Conservation (phyloP, 2,113 vertebrate species). For the Plotosus lineatus region DNA sequence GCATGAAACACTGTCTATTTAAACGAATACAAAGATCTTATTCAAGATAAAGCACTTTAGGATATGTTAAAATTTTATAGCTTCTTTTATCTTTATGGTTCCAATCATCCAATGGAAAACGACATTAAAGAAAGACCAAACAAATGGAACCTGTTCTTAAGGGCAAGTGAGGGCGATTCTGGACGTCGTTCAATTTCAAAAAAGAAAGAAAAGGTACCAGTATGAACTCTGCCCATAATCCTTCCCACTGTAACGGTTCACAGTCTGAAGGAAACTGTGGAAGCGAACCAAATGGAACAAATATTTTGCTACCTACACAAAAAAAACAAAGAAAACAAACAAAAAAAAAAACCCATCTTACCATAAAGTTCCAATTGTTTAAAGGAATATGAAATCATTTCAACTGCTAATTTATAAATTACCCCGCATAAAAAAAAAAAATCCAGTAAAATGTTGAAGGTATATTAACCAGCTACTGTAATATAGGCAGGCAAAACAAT, state of each 20-base stretch:
- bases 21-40: constrained; percentile 1
- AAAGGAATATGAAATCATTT: background rate
- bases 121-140: background rate
- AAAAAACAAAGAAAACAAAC: background rate
- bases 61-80: background rate
- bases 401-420: background rate
- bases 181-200: background rate
- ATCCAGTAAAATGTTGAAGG: background rate
- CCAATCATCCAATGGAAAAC: background rate
- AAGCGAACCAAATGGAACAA: background rate
- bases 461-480: constrained; percentile 5
- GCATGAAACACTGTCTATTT: background rate
- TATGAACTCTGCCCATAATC: background rate
- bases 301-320: background rate
- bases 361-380: background rate
- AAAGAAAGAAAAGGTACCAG: background rate
- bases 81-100: background rate
- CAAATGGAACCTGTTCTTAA: background rate
- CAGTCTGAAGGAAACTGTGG: no score
- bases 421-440: background rate
- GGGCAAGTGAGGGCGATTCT: background rate
- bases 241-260: background rate
- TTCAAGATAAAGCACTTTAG: background rate
- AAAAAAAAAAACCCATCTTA: background rate
- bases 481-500: constrained; percentile 26